phyloP scores from a whole-genome alignment of 2,113 vertebrate species.

The Catagonus wagneri region DNA sequence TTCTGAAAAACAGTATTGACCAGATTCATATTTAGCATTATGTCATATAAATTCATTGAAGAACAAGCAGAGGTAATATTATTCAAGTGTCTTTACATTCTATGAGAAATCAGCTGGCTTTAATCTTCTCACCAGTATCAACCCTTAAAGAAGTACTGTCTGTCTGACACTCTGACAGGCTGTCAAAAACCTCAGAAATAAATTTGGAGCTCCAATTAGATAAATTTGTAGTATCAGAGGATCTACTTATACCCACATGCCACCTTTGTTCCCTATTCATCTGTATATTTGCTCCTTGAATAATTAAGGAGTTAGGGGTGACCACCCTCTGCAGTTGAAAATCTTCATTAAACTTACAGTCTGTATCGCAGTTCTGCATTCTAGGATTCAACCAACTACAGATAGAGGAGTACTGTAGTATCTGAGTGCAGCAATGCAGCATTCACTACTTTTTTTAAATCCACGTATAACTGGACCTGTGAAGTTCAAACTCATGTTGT shows the following conservation, averaged over 20 bases:
- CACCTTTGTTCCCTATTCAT: neutral
- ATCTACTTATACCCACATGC: neutral
- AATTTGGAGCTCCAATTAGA: neutral
- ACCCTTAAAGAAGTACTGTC: neutral
- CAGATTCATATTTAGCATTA: neutral
- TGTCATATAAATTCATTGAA: neutral
- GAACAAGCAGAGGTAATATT: neutral
- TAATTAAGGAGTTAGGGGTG: no score
- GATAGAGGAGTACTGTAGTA: no score
- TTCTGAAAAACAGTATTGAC: neutral
- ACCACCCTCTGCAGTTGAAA: neutral
- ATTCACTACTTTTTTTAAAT: neutral
- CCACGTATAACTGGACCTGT: neutral
- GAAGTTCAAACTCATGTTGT: neutral
- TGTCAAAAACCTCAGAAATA: slow-evolving; percentile 3
- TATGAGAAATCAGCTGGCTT: neutral
- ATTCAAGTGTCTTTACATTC: neutral
- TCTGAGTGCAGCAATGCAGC: no score
- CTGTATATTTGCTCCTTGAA: neutral
- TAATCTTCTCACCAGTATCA: neutral
- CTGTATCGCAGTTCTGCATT: neutral
- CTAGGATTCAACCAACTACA: neutral
- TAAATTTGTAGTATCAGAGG: neutral
- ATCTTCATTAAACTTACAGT: neutral
- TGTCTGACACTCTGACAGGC: neutral